Percentiles rank a stretch among this genome's conserved stretches.
These are phyloP conservation scores for Tenthredo notha DNA, from an alignment of 2,888 invertebrate species.

Conservation along the genomic window DNA sequence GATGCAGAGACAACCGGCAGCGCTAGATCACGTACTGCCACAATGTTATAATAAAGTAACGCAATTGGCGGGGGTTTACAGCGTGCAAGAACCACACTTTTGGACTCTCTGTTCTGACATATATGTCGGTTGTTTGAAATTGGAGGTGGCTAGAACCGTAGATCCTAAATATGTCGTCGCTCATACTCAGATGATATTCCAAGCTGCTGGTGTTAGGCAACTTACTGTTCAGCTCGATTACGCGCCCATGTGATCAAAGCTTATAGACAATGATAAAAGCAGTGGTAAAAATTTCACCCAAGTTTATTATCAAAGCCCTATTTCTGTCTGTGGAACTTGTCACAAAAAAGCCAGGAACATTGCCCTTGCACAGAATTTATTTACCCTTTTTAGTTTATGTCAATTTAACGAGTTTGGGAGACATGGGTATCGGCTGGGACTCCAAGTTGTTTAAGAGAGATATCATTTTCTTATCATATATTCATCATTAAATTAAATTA, in stretches of 20 bases:
- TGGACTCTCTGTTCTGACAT: constrained; percentile 98
- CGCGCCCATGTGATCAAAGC: constrained; percentile 85
- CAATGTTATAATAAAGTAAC: constrained; percentile 94
- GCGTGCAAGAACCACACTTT: constrained; percentile 98
- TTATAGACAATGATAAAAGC: constrained; percentile 15
- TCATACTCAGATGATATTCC: constrained; percentile 96
- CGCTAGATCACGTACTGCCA: constrained; percentile 90
- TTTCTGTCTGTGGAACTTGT: constrained; percentile 64
- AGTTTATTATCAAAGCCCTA: constrained; percentile 57
- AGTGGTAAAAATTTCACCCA: constrained; percentile 55
- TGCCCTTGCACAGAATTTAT: constrained; percentile 62
- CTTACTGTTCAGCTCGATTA: constrained; percentile 96
- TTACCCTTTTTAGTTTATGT: constrained; percentile 62
- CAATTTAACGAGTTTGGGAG: constrained; percentile 59
- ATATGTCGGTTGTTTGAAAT: constrained; percentile 94
- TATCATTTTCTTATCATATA: neutral
- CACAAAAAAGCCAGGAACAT: constrained; percentile 62
- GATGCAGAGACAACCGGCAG: constrained; percentile 95
- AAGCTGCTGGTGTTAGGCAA: constrained; percentile 94
- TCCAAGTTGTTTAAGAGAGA: constrained; percentile 65
- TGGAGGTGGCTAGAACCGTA: constrained; percentile 96
- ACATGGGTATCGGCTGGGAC: constrained; percentile 62
- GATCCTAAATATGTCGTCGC: constrained; percentile 96
- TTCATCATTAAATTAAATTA: neutral
- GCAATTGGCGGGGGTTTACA: constrained; percentile 95